These are phyloP conservation scores for Sussaba pulchella DNA, from an alignment of 2,888 invertebrate species.

Conservation along the genomic window DNA sequence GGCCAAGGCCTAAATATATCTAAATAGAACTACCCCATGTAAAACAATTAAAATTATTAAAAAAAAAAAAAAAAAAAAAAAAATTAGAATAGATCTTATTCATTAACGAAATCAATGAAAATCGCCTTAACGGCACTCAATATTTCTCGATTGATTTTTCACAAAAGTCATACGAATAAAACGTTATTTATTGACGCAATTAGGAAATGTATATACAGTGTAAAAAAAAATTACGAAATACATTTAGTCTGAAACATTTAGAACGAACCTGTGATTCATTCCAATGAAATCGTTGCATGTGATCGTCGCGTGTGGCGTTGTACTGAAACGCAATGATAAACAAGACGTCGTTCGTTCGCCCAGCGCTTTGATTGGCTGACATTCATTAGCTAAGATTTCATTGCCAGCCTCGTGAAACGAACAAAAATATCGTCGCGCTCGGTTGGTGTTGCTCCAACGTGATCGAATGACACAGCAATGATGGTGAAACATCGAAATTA, in stretches of 20 bases:
- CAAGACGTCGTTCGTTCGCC: too few relatives aligned
- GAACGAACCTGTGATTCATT: slow-evolving; percentile 13
- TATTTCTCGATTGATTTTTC: slow-evolving; percentile 17
- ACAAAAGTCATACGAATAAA: slow-evolving; percentile 8
- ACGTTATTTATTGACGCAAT: slow-evolving; percentile 58
- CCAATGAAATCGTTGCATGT: slow-evolving; percentile 9
- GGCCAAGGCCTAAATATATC: slow-evolving; percentile 45
- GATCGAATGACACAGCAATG: too few relatives aligned
- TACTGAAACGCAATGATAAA: too few relatives aligned
- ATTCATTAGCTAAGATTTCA: too few relatives aligned
- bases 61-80: slow-evolving; percentile 48
- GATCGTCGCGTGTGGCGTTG: slow-evolving; percentile 9
- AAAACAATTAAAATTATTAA: too few relatives aligned
- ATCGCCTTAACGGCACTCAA: neutral
- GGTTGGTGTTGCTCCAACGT: too few relatives aligned
- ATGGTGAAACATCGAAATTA: too few relatives aligned
- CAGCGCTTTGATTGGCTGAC: too few relatives aligned
- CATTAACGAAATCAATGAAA: slow-evolving; percentile 5
- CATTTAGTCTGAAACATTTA: slow-evolving; percentile 38
- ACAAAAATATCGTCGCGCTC: too few relatives aligned
- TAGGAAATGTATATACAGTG: neutral
- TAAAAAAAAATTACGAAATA: slow-evolving; percentile 44
- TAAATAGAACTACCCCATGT: slow-evolving; percentile 36
- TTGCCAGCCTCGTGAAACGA: too few relatives aligned
- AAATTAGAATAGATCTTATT: slow-evolving; percentile 7